Evolutionary conservation across 2,888 invertebrate genomes (phyloP).

Genomic region (Himalopsyche tibetana): DNA sequence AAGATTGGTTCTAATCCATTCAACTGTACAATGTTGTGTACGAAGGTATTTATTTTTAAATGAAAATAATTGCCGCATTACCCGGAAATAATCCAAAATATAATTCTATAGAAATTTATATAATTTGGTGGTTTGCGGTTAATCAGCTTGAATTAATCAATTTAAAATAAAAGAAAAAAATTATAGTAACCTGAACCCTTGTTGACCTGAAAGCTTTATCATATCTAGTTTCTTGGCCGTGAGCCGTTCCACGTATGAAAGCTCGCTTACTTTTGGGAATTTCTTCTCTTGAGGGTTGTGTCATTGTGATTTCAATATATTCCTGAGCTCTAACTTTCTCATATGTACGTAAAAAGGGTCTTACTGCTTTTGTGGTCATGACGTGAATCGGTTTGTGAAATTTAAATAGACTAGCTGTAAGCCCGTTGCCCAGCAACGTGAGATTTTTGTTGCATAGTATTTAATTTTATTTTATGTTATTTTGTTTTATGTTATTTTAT

Average conservation of each 20-base stretch:
- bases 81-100: neutral
- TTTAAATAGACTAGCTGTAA: too few relatives aligned
- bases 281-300: neutral
- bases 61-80: too few relatives aligned
- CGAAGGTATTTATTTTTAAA: too few relatives aligned
- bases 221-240: neutral
- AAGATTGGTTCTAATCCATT: too few relatives aligned
- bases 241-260: neutral
- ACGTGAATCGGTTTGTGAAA: neutral
- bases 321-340: neutral
- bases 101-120: neutral
- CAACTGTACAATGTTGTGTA: too few relatives aligned
- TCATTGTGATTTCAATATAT: constrained; percentile 41
- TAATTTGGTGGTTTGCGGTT: neutral
- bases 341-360: neutral
- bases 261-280: neutral
- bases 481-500: too few relatives aligned
- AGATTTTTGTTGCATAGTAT: too few relatives aligned
- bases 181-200: neutral
- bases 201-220: neutral
- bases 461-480: too few relatives aligned
- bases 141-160: too few relatives aligned
- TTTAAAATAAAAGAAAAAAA: too few relatives aligned
- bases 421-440: too few relatives aligned
- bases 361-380: neutral